Conservation (phyloP, 2,797 vertebrate genomes). For the Buceros bicornis region DNA sequence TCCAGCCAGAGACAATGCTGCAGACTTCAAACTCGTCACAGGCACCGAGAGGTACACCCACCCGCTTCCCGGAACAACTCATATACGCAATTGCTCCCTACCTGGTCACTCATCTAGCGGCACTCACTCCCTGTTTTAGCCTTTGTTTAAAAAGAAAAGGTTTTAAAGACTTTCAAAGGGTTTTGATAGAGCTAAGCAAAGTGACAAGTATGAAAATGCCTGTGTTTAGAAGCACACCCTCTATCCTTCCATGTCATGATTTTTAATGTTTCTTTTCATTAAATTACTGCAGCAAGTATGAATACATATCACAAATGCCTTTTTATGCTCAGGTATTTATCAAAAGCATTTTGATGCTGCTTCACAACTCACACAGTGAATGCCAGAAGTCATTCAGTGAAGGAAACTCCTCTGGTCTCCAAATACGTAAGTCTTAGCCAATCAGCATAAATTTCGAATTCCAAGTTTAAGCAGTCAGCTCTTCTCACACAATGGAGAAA, state of each 20-base stretch:
- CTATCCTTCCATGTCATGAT: neutral
- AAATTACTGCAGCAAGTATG: neutral
- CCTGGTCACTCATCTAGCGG: neutral
- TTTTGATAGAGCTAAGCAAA: neutral
- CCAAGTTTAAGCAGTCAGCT: neutral
- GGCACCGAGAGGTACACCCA: rapidly evolving
- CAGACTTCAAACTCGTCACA: neutral
- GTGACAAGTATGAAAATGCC: neutral
- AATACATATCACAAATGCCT: neutral
- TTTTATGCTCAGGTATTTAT: neutral
- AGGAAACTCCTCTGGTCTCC: neutral
- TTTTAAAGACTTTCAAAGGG: neutral
- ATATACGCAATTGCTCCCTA: neutral
- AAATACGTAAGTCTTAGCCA: neutral
- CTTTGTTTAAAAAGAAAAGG: neutral
- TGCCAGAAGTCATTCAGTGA: neutral
- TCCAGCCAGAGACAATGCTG: neutral
- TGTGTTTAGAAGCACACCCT: neutral
- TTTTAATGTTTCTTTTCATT: neutral
- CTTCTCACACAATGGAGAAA: neutral
- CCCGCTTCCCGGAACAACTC: neutral
- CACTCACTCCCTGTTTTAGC: neutral
- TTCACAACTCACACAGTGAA: neutral
- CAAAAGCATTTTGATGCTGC: neutral
- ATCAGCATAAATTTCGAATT: neutral